Evolutionary conservation across 2,888 invertebrate species (phyloP).

Genomic region (Hypselothyrea guttata): DNA sequence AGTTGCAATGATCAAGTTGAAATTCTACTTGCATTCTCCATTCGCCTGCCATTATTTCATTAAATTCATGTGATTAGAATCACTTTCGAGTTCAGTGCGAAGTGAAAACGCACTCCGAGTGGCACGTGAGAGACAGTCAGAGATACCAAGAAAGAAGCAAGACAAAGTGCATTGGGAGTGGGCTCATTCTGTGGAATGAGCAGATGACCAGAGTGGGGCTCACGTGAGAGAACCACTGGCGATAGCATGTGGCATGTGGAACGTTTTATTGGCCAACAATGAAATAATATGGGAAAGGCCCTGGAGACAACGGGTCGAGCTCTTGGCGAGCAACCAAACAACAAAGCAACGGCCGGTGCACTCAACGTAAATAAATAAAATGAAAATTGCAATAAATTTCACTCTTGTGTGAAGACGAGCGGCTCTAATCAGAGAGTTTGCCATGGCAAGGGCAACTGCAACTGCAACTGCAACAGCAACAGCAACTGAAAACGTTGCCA

Average conservation of each 20-base stretch:
- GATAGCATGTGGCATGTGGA: conserved; percentile 50
- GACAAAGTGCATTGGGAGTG: conserved; percentile 38
- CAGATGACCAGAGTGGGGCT: conserved; percentile 23
- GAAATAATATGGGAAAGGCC: conserved; percentile 59
- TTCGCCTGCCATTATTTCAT: conserved; percentile 60
- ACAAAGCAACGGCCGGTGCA: conserved; percentile 10
- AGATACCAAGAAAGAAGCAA: conserved; percentile 21
- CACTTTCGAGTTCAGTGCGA: conserved; percentile 61
- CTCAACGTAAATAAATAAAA: conserved; percentile 59
- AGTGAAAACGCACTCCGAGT: conserved; percentile 73
- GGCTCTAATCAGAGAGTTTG: conserved; percentile 67
- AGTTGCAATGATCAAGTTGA: conserved; percentile 11
- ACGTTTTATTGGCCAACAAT: conserved; percentile 54
- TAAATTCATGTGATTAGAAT: conserved; percentile 68
- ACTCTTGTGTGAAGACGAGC: conserved; percentile 70
- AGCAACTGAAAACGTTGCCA: conserved; percentile 52
- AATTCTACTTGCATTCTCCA: conserved; percentile 58
- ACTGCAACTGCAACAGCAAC: conserved; percentile 30
- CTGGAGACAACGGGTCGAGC: conserved; percentile 28
- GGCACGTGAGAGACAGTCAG: conserved; percentile 63
- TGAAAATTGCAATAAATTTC: conserved; percentile 75
- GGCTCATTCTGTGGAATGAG: conserved; percentile 22
- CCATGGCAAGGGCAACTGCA: conserved; percentile 50
- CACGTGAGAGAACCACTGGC: conserved; percentile 36
- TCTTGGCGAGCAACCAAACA: conserved; percentile 6